Evolutionary conservation across 1,140 invertebrate genomes (phyloP), one percentile per base, ranked within the genome.

Genomic region (Bombyx mori): DNA sequence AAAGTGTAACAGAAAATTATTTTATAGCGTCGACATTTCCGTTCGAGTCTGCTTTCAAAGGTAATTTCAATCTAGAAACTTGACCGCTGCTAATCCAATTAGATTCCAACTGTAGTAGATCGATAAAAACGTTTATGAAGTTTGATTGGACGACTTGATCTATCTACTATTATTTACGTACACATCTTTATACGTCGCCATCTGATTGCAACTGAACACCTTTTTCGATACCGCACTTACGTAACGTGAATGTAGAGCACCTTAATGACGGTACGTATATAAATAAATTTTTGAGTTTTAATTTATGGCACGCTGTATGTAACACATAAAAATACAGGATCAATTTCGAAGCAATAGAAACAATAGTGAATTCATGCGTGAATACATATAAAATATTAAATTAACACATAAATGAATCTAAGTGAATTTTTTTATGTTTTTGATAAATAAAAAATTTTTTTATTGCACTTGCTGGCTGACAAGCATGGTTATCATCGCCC

Each of bases 11-110:
- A 71, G 63, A 66, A 70, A 71, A 72, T 62, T 62, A 66, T 74
- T 74, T 77, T 73, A 77, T 73, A 69, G 68, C 49, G 12, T 51
- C 57, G 66, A 73, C 69, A 71, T 77, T 77, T 77, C 72, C 74
- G 74, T 69, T 74, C 64, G 58, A 35, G 4, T 35, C 61, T 69
- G 63, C 52, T 65, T 72, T 69, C 57, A 22, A 57, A 70, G 68
- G 75, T 73, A 77, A 67, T 71, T 73, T 71, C 66, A 72, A 73
- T 68, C 63, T 66, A 52, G 58, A 65, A 50, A 70, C 54, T 57
- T 60, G 66, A 65, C 51, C 56, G 54, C 49, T 54, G 65, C 64
- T 69, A 77, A 73, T 75, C 72, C 68, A 77, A 75, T 77, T 71
- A 75, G 74, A 73, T 69, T 71, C 65, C 60, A 64, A 66, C 63